phyloP scores from a whole-genome alignment of 2,797 vertebrate genomes.

The Semaprochilodus insignis region DNA sequence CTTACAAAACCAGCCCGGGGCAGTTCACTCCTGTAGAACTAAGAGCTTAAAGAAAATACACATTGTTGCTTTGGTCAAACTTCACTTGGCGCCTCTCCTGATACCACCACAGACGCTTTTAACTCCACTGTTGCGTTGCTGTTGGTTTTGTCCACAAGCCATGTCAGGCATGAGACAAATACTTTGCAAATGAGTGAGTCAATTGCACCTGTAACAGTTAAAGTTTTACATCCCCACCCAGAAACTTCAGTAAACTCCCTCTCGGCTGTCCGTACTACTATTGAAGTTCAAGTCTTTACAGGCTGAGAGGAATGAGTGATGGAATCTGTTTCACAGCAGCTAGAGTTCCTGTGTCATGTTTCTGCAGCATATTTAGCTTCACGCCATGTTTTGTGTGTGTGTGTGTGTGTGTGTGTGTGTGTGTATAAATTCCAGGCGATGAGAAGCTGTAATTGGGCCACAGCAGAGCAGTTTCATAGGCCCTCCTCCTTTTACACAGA shows the following conservation, averaged over 20 bases:
- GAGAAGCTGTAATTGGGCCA: conserved; percentile 43
- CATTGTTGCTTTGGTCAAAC: background rate
- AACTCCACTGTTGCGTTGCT: background rate
- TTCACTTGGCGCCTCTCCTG: background rate
- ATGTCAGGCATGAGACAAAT: conserved; percentile 32
- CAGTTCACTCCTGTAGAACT: conserved; percentile 3
- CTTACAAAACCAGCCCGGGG: conserved; percentile 12
- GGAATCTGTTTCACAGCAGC: conserved; percentile 41
- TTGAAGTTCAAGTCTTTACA: conserved; percentile 52
- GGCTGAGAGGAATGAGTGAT: conserved; percentile 33
- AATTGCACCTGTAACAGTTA: conserved; percentile 39
- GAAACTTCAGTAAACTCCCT: conserved; percentile 29
- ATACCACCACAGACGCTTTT: background rate
- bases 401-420: conserved; percentile 1
- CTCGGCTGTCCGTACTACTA: conserved; percentile 14
- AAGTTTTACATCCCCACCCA: conserved; percentile 50
- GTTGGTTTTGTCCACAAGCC: conserved; percentile 4
- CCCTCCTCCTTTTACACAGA: conserved; percentile 49
- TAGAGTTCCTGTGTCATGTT: conserved; percentile 45
- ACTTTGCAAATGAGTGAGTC: conserved; percentile 39
- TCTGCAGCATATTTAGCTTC: conserved; percentile 28
- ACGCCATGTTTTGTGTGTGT: background rate
- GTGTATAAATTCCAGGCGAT: conserved; percentile 30
- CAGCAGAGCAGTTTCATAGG: conserved; percentile 29
- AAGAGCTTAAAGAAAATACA: background rate